Evolutionary conservation across 1,140 invertebrate genomes (phyloP), one percentile per base, ranked within the genome.

Genomic region (Rhopalosiphum maidis): DNA sequence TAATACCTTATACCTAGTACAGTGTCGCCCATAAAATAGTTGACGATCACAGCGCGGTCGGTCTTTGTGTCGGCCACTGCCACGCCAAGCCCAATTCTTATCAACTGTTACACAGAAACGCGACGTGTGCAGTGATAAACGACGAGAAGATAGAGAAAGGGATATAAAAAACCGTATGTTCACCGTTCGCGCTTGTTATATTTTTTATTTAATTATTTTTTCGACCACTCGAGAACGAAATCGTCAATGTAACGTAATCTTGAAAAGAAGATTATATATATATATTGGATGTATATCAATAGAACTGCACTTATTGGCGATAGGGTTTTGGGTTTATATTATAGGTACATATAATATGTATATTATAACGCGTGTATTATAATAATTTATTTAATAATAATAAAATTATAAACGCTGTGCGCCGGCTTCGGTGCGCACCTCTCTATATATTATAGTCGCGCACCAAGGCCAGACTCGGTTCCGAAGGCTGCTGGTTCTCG

Each of bases 391-490:
- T 41, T 46, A 46, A 85, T 85, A 30, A 11, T 85, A 41, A 43
- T 85, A 43, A 23, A 30, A 21, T 51, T 8, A n/a, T n/a, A 21
- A 87, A 87, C 85, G 43, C 41, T 18, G 37, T 25, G 60, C 60
- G 85, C 86, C 86, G 86, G 30, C 87, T 48, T 51, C 46, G 48
- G 46, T 3, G 54, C 54, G 54, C 54, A 90, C 54, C 89, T 90
- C 55, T 90, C 89, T 90, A n/a, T n/a, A 77, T 18, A 68, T 30
- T 15, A 68, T 77, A 90, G 89, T 90, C 89, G 54, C 35, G 6
- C 88, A 55, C 54, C 89, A 90, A 90, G 89, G 89, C 89, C 89
- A 90, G 54, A 90, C 89, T 89, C 51, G 22, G 60, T 60, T 90
- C 55, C 54, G 89, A 90, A 90, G 89, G 89, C 89, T 77, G 60